A percentile compares a stretch with the other conserved stretches of the same genome.
Conservation (phyloP, 2,113 vertebrate genomes). For the Paramormyrops kingsleyae region DNA sequence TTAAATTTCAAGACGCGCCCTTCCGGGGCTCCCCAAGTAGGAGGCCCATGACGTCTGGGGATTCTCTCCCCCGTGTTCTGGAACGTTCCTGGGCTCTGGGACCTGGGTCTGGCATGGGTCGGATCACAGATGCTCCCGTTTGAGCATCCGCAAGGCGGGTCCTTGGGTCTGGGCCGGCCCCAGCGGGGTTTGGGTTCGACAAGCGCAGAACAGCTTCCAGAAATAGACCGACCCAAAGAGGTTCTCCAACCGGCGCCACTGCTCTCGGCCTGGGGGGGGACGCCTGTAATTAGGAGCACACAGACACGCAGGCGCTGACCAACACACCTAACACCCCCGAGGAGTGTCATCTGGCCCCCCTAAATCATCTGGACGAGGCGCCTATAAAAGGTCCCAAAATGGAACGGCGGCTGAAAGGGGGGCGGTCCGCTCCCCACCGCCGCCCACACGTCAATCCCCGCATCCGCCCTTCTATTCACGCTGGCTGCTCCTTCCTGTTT, state of each 20-base stretch:
- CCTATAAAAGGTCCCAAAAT: conserved; percentile 1
- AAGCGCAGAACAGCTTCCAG: conserved; percentile 26
- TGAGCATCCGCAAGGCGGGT: conserved; percentile 38
- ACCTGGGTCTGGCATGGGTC: conserved; percentile 1
- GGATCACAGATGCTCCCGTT: conserved; percentile 17
- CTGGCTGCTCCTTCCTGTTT: not conserved
- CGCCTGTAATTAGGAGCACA: conserved; percentile 35
- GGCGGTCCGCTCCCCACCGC: not conserved
- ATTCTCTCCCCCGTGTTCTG: conserved; percentile 20
- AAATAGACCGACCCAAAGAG: conserved; percentile 30
- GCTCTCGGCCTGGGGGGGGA: conserved; percentile 15
- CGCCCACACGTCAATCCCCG: not conserved
- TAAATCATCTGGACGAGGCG: conserved; percentile 24
- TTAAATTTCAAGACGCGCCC: conserved; percentile 55
- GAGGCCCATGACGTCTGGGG: not conserved
- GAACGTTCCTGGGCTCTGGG: conserved; percentile 18
- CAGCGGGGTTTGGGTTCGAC: conserved; percentile 43
- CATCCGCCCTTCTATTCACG: conserved; percentile 25
- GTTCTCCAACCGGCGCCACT: not conserved
- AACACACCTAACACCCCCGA: conserved; percentile 22
- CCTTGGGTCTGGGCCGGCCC: conserved; percentile 41
- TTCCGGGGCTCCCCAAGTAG: conserved; percentile 32
- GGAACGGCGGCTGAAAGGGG: not conserved
- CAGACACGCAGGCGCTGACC: conserved; percentile 32
- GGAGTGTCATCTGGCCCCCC: conserved; percentile 25